A percentile compares a stretch with the other conserved stretches of the same genome.
Evolutionary conservation across 2,113 vertebrate genomes (phyloP).

Genomic region (Rhineura floridana): DNA sequence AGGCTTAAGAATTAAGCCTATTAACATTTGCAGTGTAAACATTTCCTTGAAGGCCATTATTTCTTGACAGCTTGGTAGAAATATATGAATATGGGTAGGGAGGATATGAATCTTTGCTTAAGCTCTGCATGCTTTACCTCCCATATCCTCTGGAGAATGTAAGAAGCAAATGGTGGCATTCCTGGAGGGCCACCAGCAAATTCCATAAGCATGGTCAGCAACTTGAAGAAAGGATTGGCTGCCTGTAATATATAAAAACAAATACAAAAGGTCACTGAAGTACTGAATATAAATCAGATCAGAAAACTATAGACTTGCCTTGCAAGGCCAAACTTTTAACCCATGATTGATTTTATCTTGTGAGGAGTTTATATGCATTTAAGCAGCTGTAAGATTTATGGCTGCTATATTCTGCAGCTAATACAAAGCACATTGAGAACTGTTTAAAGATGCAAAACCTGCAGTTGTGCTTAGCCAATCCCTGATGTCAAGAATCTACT

Average conservation of each 20-base stretch:
- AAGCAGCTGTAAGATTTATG: neutral
- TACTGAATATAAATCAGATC: neutral
- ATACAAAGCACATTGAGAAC: neutral
- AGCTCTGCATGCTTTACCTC: conserved; percentile 81
- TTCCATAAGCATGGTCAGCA: conserved; percentile 98
- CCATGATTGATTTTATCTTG: neutral
- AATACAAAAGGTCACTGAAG: neutral
- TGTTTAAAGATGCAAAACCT: neutral
- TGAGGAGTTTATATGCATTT: neutral
- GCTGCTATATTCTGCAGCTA: neutral
- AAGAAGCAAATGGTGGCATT: conserved; percentile 97
- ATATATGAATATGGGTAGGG: conserved; percentile 4
- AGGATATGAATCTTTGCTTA: conserved; percentile 9
- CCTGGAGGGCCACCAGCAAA: conserved; percentile 97
- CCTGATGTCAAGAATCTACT: neutral
- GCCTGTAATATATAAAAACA: conserved; percentile 80
- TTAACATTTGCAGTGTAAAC: neutral
- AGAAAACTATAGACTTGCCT: neutral
- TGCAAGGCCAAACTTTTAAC: conserved; percentile 6
- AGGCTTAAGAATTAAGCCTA: neutral
- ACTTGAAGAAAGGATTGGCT: conserved; percentile 98
- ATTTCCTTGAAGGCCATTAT: neutral
- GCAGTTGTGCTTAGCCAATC: fast-evolving
- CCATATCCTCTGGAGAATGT: conserved; percentile 99
- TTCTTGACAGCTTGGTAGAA: neutral